Evolutionary conservation across 2,888 invertebrate species (phyloP), one percentile per base, ranked within the genome.

Genomic region (Meliscaeva auricollis): DNA sequence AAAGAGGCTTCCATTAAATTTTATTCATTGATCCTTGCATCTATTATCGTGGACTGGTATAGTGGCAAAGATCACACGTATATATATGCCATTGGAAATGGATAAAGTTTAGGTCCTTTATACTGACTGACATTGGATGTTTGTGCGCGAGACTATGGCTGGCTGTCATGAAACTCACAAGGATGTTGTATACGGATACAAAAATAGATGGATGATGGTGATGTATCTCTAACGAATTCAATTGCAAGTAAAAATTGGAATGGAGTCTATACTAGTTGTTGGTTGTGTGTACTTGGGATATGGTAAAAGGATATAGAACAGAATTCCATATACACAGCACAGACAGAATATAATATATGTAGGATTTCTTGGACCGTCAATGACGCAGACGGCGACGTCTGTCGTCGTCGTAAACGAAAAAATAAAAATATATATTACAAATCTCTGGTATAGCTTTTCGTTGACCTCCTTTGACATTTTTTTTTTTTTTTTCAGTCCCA

Each of bases 21-120:
- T 76, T 75, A 75, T 80, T 72, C 60, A 80, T 32, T 70, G 38
- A 70, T 69, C 69, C 66, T 84, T 72, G 66, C 75, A 75, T 80
- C 75, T 32, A 69, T 72, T 72, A 66, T 72, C 46, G 32, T 13
- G 11, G 7, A n/a, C n/a, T 26, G 5, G 7, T 11, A 8, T 20
- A 17, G 30, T 44, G 26, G 17, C 41, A 72, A 58, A 68, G 80
- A 84, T 84, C 84, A 80, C 84, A 80, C 84, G 84, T 80, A 60
- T 80, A 52, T 80, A 60, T 80, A 44, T 58, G 22, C 20, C 75
- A 84, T 84, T 84, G 44, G 46, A 80, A 80, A 76, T 3, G 75
- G 70, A 75, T 84, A 76, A 75, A 52, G 52, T 72, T 80, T 76
- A 80, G 50, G 66, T 68, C 35, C 48, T 41, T 69, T 72, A n/a